These are phyloP conservation scores for Biston betularia DNA, from an alignment of 2,888 invertebrate genomes.

Conservation along the genomic window DNA sequence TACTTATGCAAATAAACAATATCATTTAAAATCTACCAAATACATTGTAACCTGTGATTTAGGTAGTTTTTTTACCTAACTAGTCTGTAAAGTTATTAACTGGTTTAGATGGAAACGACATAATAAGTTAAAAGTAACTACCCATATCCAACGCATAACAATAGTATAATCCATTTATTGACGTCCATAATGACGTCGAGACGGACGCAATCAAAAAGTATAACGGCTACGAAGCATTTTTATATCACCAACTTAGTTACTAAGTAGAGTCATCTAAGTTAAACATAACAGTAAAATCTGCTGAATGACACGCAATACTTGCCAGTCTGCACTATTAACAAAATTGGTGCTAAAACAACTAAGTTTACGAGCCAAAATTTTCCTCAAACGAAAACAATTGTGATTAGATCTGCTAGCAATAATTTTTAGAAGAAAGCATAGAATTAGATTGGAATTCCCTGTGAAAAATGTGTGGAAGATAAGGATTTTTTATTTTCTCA, in stretches of 20 bases:
- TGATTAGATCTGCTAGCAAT: conserved; percentile 44
- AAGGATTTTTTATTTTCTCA: conserved; percentile 19
- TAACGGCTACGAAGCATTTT: conserved; percentile 1
- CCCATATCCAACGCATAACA: not conserved
- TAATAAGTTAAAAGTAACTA: not conserved
- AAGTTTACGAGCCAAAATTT: conserved; percentile 37
- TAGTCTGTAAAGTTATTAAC: no score
- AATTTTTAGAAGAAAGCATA: conserved; percentile 43
- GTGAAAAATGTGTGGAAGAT: conserved; percentile 3
- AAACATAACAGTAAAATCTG: conserved; percentile 28
- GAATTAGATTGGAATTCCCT: conserved; percentile 12
- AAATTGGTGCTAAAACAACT: conserved; percentile 37
- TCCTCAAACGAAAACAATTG: conserved; percentile 41
- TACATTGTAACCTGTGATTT: no score
- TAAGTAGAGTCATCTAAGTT: conserved; percentile 8
- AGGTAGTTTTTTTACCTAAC: no score
- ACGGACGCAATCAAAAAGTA: conserved; percentile 16
- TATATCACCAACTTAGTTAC: conserved; percentile 1
- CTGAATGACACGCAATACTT: conserved; percentile 13
- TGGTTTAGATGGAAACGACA: no score
- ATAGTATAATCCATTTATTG: not conserved
- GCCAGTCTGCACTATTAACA: conserved; percentile 22
- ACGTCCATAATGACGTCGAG: conserved; percentile 15
- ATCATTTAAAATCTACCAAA: no score
- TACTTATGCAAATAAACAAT: no score